Conservation (phyloP, 2,113 vertebrate genomes). For the Neopipo cinnamomea region DNA sequence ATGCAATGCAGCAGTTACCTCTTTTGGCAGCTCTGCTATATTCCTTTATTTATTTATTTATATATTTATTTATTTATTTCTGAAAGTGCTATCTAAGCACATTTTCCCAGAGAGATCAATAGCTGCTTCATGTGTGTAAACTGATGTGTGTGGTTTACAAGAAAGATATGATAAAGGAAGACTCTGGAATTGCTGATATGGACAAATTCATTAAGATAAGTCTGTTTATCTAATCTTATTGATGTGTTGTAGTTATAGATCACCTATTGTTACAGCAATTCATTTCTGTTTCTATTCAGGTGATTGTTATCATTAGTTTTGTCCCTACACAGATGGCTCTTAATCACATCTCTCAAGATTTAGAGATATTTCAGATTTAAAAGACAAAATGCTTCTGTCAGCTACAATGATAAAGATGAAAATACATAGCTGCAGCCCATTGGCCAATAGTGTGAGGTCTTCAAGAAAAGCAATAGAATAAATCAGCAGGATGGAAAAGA, state of each 20-base stretch:
- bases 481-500: background rate
- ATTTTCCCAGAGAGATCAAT: slow-evolving; percentile 26
- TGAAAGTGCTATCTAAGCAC: background rate
- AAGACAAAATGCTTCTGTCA: background rate
- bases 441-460: background rate
- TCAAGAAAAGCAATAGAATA: background rate
- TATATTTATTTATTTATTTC: no score
- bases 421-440: background rate
- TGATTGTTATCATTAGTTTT: background rate
- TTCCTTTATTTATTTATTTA: no score
- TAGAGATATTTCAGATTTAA: background rate
- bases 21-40: background rate
- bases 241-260: slow-evolving; percentile 20
- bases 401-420: background rate
- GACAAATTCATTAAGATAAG: slow-evolving; percentile 36
- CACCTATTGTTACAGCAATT: background rate
- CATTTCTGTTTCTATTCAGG: slow-evolving; percentile 12
- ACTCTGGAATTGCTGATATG: background rate
- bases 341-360: background rate
- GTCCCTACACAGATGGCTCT: background rate
- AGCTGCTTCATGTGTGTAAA: slow-evolving; percentile 20
- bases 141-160: background rate
- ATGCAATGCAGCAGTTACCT: background rate
- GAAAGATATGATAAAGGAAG: background rate
- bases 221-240: slow-evolving; percentile 24